phyloP scores from a whole-genome alignment of 2,113 vertebrate species.

The Pluvianellus socialis region DNA sequence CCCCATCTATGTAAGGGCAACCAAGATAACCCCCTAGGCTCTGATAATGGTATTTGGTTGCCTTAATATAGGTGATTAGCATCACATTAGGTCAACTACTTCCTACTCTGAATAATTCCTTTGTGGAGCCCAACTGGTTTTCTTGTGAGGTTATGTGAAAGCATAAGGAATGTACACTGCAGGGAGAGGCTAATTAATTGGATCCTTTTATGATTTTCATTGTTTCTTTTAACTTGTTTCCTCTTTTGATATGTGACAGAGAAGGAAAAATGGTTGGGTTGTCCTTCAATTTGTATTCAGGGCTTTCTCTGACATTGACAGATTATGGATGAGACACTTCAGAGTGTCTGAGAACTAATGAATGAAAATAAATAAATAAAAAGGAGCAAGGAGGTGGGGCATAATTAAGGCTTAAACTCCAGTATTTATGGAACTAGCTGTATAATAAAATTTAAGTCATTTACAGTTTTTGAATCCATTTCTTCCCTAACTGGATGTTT shows the following conservation, averaged over 20 bases:
- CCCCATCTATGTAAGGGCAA: neutral
- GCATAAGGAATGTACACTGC: neutral
- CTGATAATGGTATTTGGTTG: neutral
- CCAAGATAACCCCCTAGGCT: rapidly evolving
- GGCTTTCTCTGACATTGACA: neutral
- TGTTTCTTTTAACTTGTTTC: neutral
- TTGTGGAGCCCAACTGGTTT: neutral
- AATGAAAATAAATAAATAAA: neutral
- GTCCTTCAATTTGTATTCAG: neutral
- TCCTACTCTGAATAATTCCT: neutral
- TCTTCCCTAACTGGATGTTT: neutral
- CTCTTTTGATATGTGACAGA: neutral
- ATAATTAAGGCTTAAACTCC: neutral
- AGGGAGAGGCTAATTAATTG: neutral
- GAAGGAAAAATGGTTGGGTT: neutral
- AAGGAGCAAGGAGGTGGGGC: neutral
- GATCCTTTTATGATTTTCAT: neutral
- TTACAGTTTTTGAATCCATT: neutral
- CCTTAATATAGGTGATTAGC: neutral
- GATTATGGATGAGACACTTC: neutral
- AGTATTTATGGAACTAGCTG: rapidly evolving
- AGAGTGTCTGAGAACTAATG: neutral
- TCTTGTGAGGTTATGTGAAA: neutral
- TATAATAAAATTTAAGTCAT: neutral
- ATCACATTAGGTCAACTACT: neutral